Evolutionary conservation across 2,888 invertebrate species (phyloP), one percentile per base, ranked within the genome.

Genomic region (Pristionchus japonicus): DNA sequence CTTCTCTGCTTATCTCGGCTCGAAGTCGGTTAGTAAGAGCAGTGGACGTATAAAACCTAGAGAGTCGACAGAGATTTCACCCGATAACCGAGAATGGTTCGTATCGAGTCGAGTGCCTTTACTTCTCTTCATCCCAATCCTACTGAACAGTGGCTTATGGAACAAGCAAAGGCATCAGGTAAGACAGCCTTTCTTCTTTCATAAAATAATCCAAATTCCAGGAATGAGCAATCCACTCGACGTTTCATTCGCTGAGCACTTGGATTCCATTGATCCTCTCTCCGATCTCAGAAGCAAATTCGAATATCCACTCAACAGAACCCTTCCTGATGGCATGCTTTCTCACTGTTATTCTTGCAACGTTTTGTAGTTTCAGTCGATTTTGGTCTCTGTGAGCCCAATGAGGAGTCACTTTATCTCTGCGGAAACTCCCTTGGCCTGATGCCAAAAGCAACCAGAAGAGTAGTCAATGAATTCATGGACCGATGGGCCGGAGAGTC

Each of bases 371-470:
- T n/a, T 91, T 87, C 87, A 92, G 92, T 89, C 70, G 91, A 92
- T 80, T 80, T 89, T 27, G 49, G 80, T 11, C 89, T 91, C 27
- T 91, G 90, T 17, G 90, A 94, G 61, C 92, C 91, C 0, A 94
- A 95, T 0, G 95, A 95, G 43, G 96, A 96, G 43, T 94, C 95
- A 90, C 95, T 96, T 34, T 96, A 96, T 92, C 94, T 96, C 64
- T 95, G 95, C 91, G 96, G 96, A 0, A 95, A 96, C 92, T 96
- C 96, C 0, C 94, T 96, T 3, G 96, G 96, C 13, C 94, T 96
- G 23, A 95, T 95, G 94, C 96, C 96, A 7, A 95, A 95, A 90
- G 93, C 93, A 2, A 95, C 95, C 0, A 93, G 94, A 88, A 90
- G 93, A 34, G 94, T 95, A 87, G 93, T 96, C 87, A 92, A 95